A percentile compares a stretch with the other conserved stretches of the same genome.
These are phyloP conservation scores for Drosophila longiperda DNA, from an alignment of 2,888 invertebrate species.

Conservation along the genomic window DNA sequence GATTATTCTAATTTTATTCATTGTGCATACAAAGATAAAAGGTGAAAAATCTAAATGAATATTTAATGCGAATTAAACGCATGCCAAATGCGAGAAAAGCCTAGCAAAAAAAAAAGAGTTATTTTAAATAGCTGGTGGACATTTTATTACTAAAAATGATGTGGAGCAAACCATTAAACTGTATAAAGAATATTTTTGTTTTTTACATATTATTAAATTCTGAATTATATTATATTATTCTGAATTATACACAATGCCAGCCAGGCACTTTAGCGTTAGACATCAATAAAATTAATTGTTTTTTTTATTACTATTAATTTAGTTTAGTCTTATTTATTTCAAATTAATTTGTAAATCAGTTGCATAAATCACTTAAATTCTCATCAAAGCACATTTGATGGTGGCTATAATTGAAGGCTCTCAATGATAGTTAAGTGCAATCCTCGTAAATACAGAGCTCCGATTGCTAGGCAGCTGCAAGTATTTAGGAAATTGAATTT, in stretches of 20 bases:
- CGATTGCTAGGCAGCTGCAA: constrained; percentile 81
- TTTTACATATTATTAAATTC: not conserved
- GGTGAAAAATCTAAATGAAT: constrained; percentile 76
- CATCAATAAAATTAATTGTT: not conserved
- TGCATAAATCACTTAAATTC: not conserved
- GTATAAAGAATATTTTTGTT: not conserved
- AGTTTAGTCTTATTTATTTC: not conserved
- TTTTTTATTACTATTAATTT: not conserved
- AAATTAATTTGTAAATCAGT: not conserved
- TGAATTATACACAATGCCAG: no score
- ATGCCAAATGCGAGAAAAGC: constrained; percentile 24
- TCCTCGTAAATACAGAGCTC: not conserved
- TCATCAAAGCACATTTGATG: not conserved
- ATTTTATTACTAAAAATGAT: not conserved
- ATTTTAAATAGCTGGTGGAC: not conserved
- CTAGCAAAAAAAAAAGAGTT: constrained; percentile 15
- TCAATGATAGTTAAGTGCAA: constrained; percentile 10
- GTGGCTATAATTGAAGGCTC: not conserved
- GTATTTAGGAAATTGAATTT: constrained; percentile 85
- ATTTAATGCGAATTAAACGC: constrained; percentile 65
- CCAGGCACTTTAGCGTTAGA: no score
- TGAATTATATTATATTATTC: not conserved
- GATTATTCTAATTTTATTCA: constrained; percentile 78
- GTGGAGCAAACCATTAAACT: constrained; percentile 2
- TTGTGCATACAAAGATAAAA: constrained; percentile 75